Base-by-base conservation (phyloP, 2,797 vertebrate species). In the Myotis findleyi region DNA sequence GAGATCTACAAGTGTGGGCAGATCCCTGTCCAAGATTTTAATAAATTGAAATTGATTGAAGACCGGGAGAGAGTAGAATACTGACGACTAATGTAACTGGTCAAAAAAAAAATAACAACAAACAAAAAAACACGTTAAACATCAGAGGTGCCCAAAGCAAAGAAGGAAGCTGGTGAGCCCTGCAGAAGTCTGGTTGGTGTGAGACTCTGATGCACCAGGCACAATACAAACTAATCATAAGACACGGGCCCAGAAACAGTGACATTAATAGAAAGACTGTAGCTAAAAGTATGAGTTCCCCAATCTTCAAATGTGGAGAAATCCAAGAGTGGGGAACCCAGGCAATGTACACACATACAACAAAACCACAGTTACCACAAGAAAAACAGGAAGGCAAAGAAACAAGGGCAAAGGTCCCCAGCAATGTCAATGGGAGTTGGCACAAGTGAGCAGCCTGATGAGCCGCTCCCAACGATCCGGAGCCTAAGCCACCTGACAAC, bases 41-140 rank as follows among this genome's bases (percentile, higher is more conserved):
- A 86, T 33, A 89, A 92, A 73, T 20, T 89, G 3, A 94, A 93
- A 73, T 75, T 41, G 64, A 64, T 14, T 80, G 20, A 64, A 83
- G 12, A 73, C 16, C 27, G 11, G 68, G 14, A 62, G 21, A 77
- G 14, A 7, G 7, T 38, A 33, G 49, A 86, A 80, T 38, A 76
- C 1, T 11, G 71, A 87, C 66, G 14, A n/a, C 51, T 53, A 33
- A 49, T 1, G 16, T 30, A 75, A 18, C 14, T 18, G 21, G 47
- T 75, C 77, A 59, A 41, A 59, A 53, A 53, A 49, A 73, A 13
- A 47, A 13, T 13, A 47, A 47, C 3, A 13, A 47, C 10, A 47
- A 47, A 47, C 47, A 47, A 21, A 59, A 51, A 59, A 55, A 25
- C 12, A 25, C 5, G 11, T 23, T 76, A 69, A 88, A 86, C 66